phyloP scores from a whole-genome alignment of 2,113 vertebrate genomes.

The Eulacestoma nigropectus region DNA sequence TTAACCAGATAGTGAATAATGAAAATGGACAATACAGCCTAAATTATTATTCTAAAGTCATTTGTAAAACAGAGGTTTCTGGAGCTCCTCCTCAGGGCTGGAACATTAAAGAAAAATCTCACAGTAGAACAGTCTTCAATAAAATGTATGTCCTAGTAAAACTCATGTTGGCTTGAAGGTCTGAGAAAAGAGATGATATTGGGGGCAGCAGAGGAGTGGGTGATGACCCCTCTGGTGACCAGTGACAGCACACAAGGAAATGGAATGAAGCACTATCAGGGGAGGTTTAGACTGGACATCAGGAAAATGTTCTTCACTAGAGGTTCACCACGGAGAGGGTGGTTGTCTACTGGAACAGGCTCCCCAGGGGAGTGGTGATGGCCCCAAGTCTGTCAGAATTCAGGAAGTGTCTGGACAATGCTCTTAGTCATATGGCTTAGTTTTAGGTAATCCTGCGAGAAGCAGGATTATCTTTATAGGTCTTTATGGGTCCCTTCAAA shows the following conservation, averaged over 20 bases:
- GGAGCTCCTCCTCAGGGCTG: neutral
- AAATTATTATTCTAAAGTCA: neutral
- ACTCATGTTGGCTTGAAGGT: neutral
- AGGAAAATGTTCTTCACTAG: neutral
- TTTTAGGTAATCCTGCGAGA: neutral
- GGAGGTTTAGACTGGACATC: neutral
- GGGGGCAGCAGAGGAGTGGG: neutral
- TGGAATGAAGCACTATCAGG: neutral
- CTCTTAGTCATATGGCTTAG: no score
- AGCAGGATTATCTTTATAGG: neutral
- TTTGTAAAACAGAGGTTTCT: neutral
- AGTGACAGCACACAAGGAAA: neutral
- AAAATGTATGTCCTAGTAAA: neutral
- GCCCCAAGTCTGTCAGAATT: neutral
- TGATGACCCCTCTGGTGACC: neutral
- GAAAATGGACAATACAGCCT: neutral
- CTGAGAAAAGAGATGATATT: neutral
- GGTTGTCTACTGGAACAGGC: rapidly evolving
- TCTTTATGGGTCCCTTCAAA: neutral
- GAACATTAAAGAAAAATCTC: neutral
- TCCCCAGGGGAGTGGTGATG: neutral
- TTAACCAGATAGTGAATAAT: neutral
- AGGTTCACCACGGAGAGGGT: neutral
- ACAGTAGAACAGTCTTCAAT: neutral
- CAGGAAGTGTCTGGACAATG: neutral